Percentiles rank a stretch among this genome's conserved stretches.
phyloP scores from a whole-genome alignment of 2,113 vertebrate genomes.

The Microcebus jonahi region DNA sequence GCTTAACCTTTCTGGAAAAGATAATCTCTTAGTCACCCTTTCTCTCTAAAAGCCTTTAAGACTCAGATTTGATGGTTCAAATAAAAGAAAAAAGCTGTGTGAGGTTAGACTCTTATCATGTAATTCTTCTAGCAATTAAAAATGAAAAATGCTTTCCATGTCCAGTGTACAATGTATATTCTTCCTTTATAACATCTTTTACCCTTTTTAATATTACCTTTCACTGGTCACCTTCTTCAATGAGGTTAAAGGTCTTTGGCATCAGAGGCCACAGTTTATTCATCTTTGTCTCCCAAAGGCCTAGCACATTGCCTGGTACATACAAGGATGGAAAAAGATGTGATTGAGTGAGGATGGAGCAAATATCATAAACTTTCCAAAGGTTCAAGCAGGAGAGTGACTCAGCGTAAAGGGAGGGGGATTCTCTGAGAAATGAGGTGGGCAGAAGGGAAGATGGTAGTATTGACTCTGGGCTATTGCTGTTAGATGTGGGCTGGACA shows the following conservation, averaged over 20 bases:
- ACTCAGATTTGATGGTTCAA: neutral
- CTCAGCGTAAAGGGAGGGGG: rapidly evolving
- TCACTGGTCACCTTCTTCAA: neutral
- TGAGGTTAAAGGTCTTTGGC: neutral
- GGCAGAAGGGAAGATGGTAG: no score
- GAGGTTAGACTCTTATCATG: neutral
- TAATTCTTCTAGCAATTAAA: neutral
- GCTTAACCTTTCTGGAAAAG: neutral
- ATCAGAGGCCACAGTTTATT: neutral
- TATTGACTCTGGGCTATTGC: neutral
- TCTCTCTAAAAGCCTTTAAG: neutral
- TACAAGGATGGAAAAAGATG: neutral
- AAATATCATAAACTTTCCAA: neutral
- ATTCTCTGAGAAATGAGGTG: neutral
- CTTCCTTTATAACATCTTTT: neutral
- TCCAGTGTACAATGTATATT: no score
- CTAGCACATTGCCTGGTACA: neutral
- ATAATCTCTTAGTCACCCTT: neutral
- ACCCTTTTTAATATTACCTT: neutral
- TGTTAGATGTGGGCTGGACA: neutral
- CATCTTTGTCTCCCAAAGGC: neutral
- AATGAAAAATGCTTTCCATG: neutral
- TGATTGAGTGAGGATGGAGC: neutral
- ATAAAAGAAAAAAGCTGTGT: neutral
- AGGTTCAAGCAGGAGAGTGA: neutral